phyloP scores from a whole-genome alignment of 2,888 invertebrate genomes.

The Aromia moschata region DNA sequence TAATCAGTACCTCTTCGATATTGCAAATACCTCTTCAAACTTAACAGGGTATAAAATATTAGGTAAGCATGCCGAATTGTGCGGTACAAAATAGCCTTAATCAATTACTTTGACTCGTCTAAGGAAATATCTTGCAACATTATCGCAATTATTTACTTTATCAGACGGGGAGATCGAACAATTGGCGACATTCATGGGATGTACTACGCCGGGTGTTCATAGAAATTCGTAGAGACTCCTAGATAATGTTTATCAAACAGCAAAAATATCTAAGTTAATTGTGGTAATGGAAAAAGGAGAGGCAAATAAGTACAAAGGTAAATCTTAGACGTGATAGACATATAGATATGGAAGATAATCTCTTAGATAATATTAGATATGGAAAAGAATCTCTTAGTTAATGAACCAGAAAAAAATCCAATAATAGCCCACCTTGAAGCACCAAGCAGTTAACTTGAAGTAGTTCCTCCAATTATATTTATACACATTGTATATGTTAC shows the following conservation, averaged over 20 bases:
- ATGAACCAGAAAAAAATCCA: too few relatives aligned
- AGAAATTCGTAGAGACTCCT: background rate
- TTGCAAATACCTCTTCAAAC: background rate
- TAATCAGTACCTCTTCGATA: background rate
- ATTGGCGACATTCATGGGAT: background rate
- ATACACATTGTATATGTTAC: too few relatives aligned
- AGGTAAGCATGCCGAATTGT: background rate
- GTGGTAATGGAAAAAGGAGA: background rate
- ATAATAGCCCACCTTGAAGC: too few relatives aligned
- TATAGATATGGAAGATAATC: background rate
- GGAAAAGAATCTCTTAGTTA: too few relatives aligned
- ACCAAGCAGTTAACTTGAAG: too few relatives aligned
- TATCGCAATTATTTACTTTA: background rate
- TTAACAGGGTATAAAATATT: background rate
- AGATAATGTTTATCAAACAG: background rate
- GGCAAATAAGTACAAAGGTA: background rate
- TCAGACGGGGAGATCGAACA: background rate
- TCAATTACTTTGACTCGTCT: background rate
- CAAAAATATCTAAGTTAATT: background rate
- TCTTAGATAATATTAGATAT: too few relatives aligned
- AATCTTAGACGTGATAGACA: background rate
- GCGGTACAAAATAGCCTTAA: background rate
- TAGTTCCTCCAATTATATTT: too few relatives aligned
- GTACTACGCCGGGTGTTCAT: background rate
- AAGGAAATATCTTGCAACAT: background rate